phyloP scores from a whole-genome alignment of 2,888 invertebrate genomes.

The Galerucella pusilla region DNA sequence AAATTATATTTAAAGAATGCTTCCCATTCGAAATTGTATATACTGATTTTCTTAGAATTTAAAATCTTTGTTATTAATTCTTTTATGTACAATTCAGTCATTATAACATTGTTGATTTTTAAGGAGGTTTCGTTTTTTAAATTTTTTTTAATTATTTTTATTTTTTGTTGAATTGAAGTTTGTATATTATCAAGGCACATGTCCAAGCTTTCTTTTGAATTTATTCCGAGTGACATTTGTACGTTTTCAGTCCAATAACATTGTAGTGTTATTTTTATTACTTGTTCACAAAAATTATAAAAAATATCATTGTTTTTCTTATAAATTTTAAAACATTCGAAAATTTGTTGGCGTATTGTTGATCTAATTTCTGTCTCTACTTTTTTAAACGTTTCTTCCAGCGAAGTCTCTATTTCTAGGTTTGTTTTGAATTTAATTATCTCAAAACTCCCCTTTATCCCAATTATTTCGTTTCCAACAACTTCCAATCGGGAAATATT shows the following conservation, averaged over 20 bases:
- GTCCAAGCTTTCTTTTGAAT: slow-evolving; percentile 47
- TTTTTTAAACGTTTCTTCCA: slow-evolving; percentile 80
- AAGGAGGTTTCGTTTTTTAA: slow-evolving; percentile 48
- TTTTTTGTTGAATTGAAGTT: slow-evolving; percentile 42
- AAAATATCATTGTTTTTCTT: slow-evolving; percentile 39
- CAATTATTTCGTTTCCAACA: slow-evolving; percentile 74
- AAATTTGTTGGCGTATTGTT: slow-evolving; percentile 54
- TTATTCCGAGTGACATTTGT: slow-evolving; percentile 56
- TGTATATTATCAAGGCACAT: slow-evolving; percentile 46
- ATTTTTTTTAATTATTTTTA: slow-evolving; percentile 53
- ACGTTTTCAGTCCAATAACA: slow-evolving; percentile 64
- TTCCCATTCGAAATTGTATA: slow-evolving; percentile 77
- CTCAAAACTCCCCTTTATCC: slow-evolving; percentile 80
- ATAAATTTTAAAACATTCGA: slow-evolving; percentile 47
- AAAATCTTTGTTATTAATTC: slow-evolving; percentile 77
- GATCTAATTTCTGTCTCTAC: slow-evolving; percentile 82
- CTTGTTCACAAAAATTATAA: slow-evolving; percentile 48
- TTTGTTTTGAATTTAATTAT: slow-evolving; percentile 71
- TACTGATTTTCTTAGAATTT: slow-evolving; percentile 72
- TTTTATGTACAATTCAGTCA: slow-evolving; percentile 68
- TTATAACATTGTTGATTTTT: slow-evolving; percentile 64
- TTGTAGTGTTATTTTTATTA: slow-evolving; percentile 44
- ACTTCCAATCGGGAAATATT: slow-evolving; percentile 79
- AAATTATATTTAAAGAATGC: slow-evolving; percentile 81
- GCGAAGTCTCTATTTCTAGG: slow-evolving; percentile 62